Evolutionary conservation across 2,888 invertebrate genomes (phyloP).

Genomic region (Eupelmus urozonus): DNA sequence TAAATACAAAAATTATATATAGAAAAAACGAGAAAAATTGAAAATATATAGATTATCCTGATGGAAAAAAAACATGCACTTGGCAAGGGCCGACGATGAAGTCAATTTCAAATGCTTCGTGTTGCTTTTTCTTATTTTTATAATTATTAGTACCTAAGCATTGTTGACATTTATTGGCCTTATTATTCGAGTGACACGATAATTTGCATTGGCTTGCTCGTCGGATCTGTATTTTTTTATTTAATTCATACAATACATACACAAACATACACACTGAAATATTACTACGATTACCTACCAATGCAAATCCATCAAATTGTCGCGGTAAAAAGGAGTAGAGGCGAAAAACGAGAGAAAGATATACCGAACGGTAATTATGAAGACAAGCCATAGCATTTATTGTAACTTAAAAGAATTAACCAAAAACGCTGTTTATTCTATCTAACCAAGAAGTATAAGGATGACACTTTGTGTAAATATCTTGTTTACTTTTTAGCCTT

Average conservation of each 20-base stretch:
- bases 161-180: too few species aligned
- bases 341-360: background rate
- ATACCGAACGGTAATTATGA: constrained; percentile 58
- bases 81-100: constrained; percentile 32
- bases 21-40: constrained; percentile 46
- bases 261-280: background rate
- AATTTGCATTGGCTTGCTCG: constrained; percentile 55
- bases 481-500: constrained; percentile 29
- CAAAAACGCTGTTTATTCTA: constrained; percentile 7
- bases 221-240: constrained; percentile 45
- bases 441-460: constrained; percentile 41
- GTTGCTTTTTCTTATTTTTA: constrained; percentile 7
- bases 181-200: constrained; percentile 13
- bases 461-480: constrained; percentile 16
- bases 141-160: background rate
- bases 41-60: constrained; percentile 52
- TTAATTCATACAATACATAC: constrained; percentile 21
- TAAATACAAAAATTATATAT: constrained; percentile 46
- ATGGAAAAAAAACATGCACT: constrained; percentile 47
- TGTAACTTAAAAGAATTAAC: constrained; percentile 8
- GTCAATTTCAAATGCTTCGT: constrained; percentile 50
- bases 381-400: constrained; percentile 25
- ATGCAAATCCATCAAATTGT: constrained; percentile 30
- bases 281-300: too few species aligned
- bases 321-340: too few species aligned